Base-by-base conservation (phyloP, 1,140 invertebrate species). In the Homarus americanus region DNA sequence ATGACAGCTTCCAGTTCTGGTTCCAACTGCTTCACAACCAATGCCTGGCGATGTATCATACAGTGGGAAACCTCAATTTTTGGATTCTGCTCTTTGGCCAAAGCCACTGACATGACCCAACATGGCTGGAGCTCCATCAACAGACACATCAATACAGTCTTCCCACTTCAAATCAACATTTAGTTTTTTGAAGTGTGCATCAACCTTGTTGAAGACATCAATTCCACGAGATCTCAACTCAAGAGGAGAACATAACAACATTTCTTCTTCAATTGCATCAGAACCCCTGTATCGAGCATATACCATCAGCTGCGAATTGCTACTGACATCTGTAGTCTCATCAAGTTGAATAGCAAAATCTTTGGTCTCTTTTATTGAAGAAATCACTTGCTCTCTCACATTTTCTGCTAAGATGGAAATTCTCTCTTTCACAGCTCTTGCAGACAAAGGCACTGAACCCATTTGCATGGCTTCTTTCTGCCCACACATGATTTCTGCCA, bases 31-130 rank as follows among this genome's bases (percentile, higher is more conserved):
- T 78, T 78, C 36, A 78, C 1, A 78, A 78, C 36, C 24, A 78
- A 40, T 78, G 75, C 36, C 75, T 40, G 93, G 92, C 69, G 80
- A 91, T 38, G 78, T 87, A 66, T 82, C 49, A 28, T 38, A 34
- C 49, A 82, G 34, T 34, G 34, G 44, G 58, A 38, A 49, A 63
- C 79, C n/a, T 53, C 10, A 28, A 36, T 82, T 53, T 78, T 40
- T 24, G 36, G 75, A 78, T 78, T 78, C 7, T 78, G 36, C 41
- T 78, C 17, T 82, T 58, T 58, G 79, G 44, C 79, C 79, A 82
- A 53, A 82, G 79, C 79, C 44, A 82, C n/a, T 82, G 44, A 82
- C 79, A 17, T 82, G 79, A 82, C 79, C 79, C 41, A 82, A 53
- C 44, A 82, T 53, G 79, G 79, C 44, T 32, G 79, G 44, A 82